Evolutionary conservation across 2,888 invertebrate species (phyloP).

Genomic region (Podotricha telesiphe): DNA sequence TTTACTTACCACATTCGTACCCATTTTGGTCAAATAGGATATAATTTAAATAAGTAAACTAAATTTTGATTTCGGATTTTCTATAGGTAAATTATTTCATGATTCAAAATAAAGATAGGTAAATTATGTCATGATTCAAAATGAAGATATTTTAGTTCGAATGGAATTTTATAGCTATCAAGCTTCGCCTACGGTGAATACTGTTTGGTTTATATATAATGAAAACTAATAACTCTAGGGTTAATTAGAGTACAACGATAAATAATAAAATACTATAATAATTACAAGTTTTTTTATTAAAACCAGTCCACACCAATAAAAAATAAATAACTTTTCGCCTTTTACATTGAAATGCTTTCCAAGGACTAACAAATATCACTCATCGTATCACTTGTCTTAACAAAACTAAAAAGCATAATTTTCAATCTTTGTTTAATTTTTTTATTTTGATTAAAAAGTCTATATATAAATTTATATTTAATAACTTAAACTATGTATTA

Average conservation of each 20-base stretch:
- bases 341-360: conserved; percentile 19
- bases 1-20: conserved; percentile 43
- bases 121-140: too few species aligned
- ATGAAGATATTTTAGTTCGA: too few species aligned
- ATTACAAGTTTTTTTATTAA: conserved; percentile 37
- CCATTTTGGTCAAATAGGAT: conserved; percentile 9
- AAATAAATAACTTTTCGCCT: conserved; percentile 44
- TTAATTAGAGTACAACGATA: background rate
- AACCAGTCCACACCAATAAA: conserved; percentile 44
- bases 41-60: background rate
- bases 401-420: background rate
- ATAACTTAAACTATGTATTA: background rate
- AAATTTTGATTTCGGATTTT: background rate
- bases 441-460: background rate
- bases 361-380: conserved; percentile 20
- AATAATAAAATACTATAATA: background rate
- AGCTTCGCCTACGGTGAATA: too few species aligned
- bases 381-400: background rate
- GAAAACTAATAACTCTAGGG: background rate
- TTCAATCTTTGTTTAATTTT: background rate
- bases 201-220: too few species aligned
- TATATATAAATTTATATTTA: background rate
- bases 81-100: background rate
- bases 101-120: background rate
- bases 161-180: too few species aligned